Base-by-base conservation (phyloP, 2,888 invertebrate genomes). In the Acheta domesticus region DNA sequence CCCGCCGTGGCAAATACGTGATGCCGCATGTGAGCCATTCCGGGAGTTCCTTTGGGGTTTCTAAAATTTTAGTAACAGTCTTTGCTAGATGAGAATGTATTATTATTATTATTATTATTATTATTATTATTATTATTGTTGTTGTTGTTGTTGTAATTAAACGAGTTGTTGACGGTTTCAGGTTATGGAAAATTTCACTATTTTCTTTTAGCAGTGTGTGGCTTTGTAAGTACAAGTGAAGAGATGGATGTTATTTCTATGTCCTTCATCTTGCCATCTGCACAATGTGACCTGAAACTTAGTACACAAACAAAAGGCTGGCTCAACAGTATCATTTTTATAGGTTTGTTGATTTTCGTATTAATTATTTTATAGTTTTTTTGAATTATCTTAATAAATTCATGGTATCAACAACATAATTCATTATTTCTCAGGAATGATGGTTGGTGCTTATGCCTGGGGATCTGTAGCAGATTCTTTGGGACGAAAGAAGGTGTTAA, bases 241-340 rank as follows among this genome's bases (percentile, higher is more conserved):
- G 96, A 96, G 90, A 96, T 97, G 93, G 96, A 96, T 89, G 96
- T 96, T 89, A 94, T 97, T 86, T 95, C 95, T 84, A 95, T 97
- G 93, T 96, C 96, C 83, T 97, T 96, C 91, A 95, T 97, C 87
- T 89, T 97, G 82, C 96, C 96, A 76, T 95, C 96, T 84, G 96
- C 96, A 83, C 94, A 96, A 88, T 96, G 96, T 91, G 97, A 97
- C 89, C 90, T 97, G 87, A 88, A 94, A 83, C 91, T 97, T 84
- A 93, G 93, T 85, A 96, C 96, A 79, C 91, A 92, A 84, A 93
- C 95, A 83, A 96, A 96, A 75, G 82, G 82, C 1, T 82, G 82
- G 82, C 90, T 92, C 83, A 94, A 93, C 88, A 93, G 93, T 83
- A 93, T 93, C 86, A 93, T 94, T 83, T 94, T 94, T 88, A 91